These are phyloP conservation scores for Siniperca chuatsi DNA, from an alignment of 2,113 vertebrate genomes.

Conservation along the genomic window DNA sequence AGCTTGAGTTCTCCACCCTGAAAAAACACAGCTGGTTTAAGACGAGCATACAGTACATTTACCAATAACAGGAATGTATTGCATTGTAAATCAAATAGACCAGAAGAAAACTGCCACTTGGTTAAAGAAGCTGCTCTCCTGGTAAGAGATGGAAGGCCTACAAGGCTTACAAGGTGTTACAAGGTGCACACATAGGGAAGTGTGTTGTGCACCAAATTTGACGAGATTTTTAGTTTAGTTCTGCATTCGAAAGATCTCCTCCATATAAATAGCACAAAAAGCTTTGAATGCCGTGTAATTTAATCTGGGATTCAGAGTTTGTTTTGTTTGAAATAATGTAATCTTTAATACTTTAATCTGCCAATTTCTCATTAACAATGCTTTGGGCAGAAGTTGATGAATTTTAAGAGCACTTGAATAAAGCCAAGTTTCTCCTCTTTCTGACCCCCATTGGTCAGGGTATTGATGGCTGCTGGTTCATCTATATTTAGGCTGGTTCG, in stretches of 20 bases:
- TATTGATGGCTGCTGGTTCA: constrained; percentile 80
- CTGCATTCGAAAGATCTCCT: background rate
- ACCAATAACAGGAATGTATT: constrained; percentile 23
- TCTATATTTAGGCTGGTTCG: constrained; percentile 84
- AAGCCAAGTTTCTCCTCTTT: constrained; percentile 75
- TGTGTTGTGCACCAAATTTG: background rate
- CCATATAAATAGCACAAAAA: background rate
- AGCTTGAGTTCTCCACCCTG: constrained; percentile 97
- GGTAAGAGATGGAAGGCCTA: background rate
- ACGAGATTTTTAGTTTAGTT: background rate
- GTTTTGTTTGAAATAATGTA: background rate
- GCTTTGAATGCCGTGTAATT: background rate
- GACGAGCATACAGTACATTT: background rate
- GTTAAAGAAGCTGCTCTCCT: constrained; percentile 10
- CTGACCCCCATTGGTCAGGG: constrained; percentile 74
- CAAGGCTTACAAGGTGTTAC: background rate
- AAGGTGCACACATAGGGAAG: background rate
- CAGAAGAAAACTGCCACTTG: background rate
- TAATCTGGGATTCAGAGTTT: background rate
- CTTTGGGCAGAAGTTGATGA: constrained; percentile 23
- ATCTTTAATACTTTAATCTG: background rate
- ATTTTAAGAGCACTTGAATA: constrained; percentile 69
- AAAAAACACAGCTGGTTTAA: constrained; percentile 35
- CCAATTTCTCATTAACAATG: background rate
- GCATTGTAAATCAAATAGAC: constrained; percentile 32